Evolutionary conservation across 2,888 invertebrate genomes (phyloP).

Genomic region (Nematopogon swammerdamellus): DNA sequence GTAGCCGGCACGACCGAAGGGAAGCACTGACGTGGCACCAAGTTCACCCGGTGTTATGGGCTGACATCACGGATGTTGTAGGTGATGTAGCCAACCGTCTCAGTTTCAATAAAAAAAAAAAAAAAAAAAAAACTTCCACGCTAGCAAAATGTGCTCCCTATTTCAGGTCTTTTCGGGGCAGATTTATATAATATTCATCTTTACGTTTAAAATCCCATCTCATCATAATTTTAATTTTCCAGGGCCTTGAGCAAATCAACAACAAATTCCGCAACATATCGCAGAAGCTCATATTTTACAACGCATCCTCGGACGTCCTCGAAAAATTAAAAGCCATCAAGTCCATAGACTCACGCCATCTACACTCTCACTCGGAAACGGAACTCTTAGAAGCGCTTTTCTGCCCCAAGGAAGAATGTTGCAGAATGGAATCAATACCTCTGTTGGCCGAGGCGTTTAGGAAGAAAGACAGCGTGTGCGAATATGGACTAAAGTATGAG

Average conservation of each 20-base stretch:
- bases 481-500: conserved; percentile 1
- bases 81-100: too few relatives aligned
- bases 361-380: conserved; percentile 9
- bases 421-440: conserved; percentile 8
- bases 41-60: too few relatives aligned
- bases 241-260: conserved; percentile 58
- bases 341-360: conserved; percentile 9
- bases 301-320: conserved; percentile 23
- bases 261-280: conserved; percentile 48
- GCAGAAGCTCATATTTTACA: conserved; percentile 49
- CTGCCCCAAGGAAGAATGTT: conserved; percentile 7
- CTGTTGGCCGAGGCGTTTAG: conserved; percentile 11
- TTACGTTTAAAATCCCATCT: too few relatives aligned
- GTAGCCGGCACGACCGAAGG: too few relatives aligned
- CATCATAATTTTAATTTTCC: conserved; percentile 14
- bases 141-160: too few relatives aligned
- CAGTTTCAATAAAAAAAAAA: too few relatives aligned
- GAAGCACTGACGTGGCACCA: too few relatives aligned
- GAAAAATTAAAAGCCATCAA: conserved; percentile 9
- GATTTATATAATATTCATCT: too few relatives aligned
- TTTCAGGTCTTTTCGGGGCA: too few relatives aligned
- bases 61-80: too few relatives aligned
- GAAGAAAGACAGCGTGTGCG: conserved; percentile 9
- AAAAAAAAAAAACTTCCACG: too few relatives aligned
- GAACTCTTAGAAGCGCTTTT: conserved; percentile 12